Base-by-base conservation (phyloP, 2,797 vertebrate species). In the Gambelia wislizenii region DNA sequence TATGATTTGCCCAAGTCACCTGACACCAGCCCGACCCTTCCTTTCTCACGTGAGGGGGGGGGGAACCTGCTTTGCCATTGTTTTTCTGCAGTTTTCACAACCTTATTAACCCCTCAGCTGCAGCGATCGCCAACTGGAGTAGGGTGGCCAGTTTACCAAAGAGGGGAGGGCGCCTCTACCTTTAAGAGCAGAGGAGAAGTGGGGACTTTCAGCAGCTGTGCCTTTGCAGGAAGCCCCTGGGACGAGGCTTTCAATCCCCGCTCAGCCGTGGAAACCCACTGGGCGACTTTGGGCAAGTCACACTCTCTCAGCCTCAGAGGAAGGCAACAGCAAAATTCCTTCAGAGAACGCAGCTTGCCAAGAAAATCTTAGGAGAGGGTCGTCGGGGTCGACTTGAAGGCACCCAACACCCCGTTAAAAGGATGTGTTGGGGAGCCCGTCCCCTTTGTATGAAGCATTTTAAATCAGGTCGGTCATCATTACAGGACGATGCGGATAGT, bases 1-100 rank as follows among this genome's bases (percentile, higher is more conserved):
- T 76, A 49, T 89, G 89, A 76, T 76, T 70, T 27, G 1, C 2
- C 18, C 72, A 25, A 86, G 78, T 86, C 89, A 89, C 27, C 89
- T 89, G 89, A 89, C 47, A 2, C n/a, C 3, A 56, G 42, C 12
- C 88, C 52, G 47, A 30, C n/a, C 80, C 22, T 61, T 85, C 70
- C 52, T 56, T n/a, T 44, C 47, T n/a, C 70, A 61, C 39, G 22
- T 30, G 30, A 10, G 44, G 9, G 27, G n/a, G 36, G 6, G 18
- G 13, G 42, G 7, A 44, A 22, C 20, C 76, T 59, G 72, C 3
- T 88, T 70, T 56, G 87, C 27, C 30, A 20, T 33, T n/a, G 9
- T 47, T 54, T 18, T 77, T 16, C 20, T 59, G 6, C 12, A n/a
- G 12, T 27, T 61, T 74, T 14, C 14, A n/a, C 25, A n/a, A 4